Base-by-base conservation (phyloP, 1,140 invertebrate genomes). In the Lucilia cuprina region DNA sequence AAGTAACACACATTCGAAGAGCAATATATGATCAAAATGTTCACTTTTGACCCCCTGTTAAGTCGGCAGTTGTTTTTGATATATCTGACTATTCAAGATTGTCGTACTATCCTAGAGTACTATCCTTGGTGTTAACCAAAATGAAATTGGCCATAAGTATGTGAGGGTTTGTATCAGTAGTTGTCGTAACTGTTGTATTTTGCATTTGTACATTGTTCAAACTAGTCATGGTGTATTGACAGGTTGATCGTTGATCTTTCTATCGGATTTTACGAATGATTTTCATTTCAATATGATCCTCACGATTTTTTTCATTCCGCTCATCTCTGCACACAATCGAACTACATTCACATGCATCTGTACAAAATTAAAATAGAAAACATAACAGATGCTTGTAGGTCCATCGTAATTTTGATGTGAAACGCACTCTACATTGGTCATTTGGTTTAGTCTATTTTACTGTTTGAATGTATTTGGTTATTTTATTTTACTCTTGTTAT, bases 281-380 rank as follows among this genome's bases (percentile, higher is more conserved):
- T 78, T 78, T 19, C 35, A 41, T 78, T 78, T 78, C 75, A 78
- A 78, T 78, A 78, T 17, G 75, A 78, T 78, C 75, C 34, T 78
- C 34, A 78, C 34, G 75, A 78, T 78, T 41, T 41, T 17, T 13
- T 17, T 13, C 30, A 75, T 7, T 2, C 14, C 30, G 25, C 9
- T 35, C 74, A 17, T 75, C 74, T 13, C 12, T 3, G 2, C 14
- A 75, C 25, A 34, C 25, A 75, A 75, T 60, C 55, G 55, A 17
- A 75, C 30, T 25, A 35, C 21, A 34, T 34, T 13, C 1, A 34
- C 30, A 35, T 17, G 10, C 41, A 41, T 41, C 41, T 8, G 30
- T 34, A 30, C 30, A 17, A 25, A 75, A 41, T 78, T 41, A 49
- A 2, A 49, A 41, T 21, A 2, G n/a, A 19, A 49, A 21, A 2